A percentile compares a stretch with the other conserved stretches of the same genome.
Evolutionary conservation across 2,113 vertebrate genomes (phyloP).

Genomic region (Sprattus sprattus): DNA sequence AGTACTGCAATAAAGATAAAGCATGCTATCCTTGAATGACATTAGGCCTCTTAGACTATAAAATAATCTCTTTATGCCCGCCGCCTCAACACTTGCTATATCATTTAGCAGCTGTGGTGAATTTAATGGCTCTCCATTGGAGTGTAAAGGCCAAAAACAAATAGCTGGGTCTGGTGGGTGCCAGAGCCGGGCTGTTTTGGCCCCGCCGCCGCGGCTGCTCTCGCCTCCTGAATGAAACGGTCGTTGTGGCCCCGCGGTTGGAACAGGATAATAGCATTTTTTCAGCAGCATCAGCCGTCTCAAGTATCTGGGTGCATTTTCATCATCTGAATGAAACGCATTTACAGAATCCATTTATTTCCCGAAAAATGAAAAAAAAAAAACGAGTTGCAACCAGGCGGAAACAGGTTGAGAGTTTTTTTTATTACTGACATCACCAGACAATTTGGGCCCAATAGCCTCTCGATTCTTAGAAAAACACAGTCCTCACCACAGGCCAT

Average conservation of each 20-base stretch:
- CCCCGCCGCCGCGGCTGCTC: not conserved
- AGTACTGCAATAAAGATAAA: not conserved
- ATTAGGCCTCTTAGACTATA: not conserved
- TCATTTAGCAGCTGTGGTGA: constrained; percentile 8
- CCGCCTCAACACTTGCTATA: not conserved
- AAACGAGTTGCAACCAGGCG: not conserved
- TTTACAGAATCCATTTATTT: not conserved
- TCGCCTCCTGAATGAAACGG: not conserved
- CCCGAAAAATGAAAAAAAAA: too few species aligned
- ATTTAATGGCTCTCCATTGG: not conserved
- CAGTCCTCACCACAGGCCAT: not conserved
- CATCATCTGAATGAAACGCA: not conserved
- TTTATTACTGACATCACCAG: not conserved
- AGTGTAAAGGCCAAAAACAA: not conserved
- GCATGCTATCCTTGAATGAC: not conserved
- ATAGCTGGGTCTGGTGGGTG: not conserved
- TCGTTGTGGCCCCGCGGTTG: not conserved
- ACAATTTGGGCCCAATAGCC: not conserved
- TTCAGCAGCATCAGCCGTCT: not conserved
- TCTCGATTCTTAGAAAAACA: not conserved
- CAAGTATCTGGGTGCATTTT: not conserved
- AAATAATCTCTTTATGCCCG: not conserved
- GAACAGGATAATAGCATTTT: not conserved
- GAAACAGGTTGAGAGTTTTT: not conserved
- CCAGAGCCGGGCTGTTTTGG: not conserved